Percentiles rank a stretch among this genome's conserved stretches.
Conservation (phyloP, 2,888 invertebrate species). For the Lasioglossum pauxillum region DNA sequence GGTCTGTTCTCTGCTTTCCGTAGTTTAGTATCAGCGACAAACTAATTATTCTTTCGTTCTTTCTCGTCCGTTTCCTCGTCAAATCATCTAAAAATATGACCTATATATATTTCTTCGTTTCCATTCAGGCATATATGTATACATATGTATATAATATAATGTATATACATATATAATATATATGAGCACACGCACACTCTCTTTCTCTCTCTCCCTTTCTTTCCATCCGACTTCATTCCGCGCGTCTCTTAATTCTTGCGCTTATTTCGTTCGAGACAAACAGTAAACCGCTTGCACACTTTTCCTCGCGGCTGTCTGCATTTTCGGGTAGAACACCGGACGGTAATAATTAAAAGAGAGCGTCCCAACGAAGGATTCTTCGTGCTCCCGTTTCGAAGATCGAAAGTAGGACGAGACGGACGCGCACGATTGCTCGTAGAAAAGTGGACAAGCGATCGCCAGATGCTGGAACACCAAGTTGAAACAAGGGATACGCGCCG, state of each 20-base stretch:
- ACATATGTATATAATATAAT: background rate
- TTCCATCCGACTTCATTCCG: background rate
- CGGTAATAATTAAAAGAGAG: constrained; percentile 63
- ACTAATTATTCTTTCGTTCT: constrained; percentile 56
- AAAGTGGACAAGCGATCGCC: background rate
- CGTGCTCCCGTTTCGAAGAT: background rate
- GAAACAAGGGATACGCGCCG: background rate
- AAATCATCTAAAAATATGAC: constrained; percentile 78
- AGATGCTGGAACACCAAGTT: background rate
- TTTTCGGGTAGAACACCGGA: constrained; percentile 63
- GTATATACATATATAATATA: background rate
- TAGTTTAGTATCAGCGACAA: constrained; percentile 44
- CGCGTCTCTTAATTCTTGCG: constrained; percentile 3
- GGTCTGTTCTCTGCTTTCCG: background rate
- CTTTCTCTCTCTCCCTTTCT: constrained; percentile 12
- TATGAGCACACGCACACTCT: constrained; percentile 18
- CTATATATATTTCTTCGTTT: constrained; percentile 63
- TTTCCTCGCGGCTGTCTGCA: constrained; percentile 38
- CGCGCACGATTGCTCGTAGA: background rate
- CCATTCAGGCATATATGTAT: constrained; percentile 19
- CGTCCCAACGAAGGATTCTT: background rate
- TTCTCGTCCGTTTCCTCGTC: constrained; percentile 61
- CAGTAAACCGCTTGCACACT: constrained; percentile 39
- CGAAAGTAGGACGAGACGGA: background rate
- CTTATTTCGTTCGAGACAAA: constrained; percentile 14